Evolutionary conservation across 1,140 invertebrate species (phyloP).

Genomic region (Aphaenogaster rudis): DNA sequence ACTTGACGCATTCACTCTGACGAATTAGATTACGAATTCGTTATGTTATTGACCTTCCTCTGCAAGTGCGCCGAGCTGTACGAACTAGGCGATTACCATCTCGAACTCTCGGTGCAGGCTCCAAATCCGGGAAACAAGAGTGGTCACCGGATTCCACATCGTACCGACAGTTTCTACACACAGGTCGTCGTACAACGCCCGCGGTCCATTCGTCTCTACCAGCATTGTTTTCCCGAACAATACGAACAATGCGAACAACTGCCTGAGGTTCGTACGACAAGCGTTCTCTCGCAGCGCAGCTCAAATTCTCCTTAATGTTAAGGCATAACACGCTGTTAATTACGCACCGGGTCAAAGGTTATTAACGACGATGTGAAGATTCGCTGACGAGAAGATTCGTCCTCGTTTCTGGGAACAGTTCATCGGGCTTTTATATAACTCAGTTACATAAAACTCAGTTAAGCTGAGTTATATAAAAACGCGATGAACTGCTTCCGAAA

Average conservation of each 20-base stretch:
- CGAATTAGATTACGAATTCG: conserved; percentile 3
- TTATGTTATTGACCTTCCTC: conserved; percentile 3
- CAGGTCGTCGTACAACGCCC: conserved; percentile 66
- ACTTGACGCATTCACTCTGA: neutral
- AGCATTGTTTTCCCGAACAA: conserved; percentile 75
- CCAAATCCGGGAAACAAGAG: conserved; percentile 70
- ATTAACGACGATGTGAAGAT: conserved; percentile 15
- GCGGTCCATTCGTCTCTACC: conserved; percentile 65
- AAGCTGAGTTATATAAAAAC: conserved; percentile 27
- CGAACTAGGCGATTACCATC: conserved; percentile 25
- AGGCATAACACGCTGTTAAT: conserved; percentile 46
- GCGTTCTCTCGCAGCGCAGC: conserved; percentile 55
- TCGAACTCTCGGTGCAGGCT: neutral
- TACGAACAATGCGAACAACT: conserved; percentile 71
- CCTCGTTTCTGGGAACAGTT: conserved; percentile 6
- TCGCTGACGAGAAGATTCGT: conserved; percentile 5
- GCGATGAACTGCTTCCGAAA: conserved; percentile 14
- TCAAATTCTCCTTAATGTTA: conserved; percentile 64
- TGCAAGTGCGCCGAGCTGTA: neutral
- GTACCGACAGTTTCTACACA: conserved; percentile 61
- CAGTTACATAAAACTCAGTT: conserved; percentile 27
- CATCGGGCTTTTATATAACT: conserved; percentile 10
- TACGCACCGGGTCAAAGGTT: neutral
- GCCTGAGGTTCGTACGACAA: conserved; percentile 67
- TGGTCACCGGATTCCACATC: conserved; percentile 59